These are phyloP conservation scores for Apostichopus leukothele DNA, from an alignment of 53 echinoderm and acorn worm genomes.

Conservation along the genomic window DNA sequence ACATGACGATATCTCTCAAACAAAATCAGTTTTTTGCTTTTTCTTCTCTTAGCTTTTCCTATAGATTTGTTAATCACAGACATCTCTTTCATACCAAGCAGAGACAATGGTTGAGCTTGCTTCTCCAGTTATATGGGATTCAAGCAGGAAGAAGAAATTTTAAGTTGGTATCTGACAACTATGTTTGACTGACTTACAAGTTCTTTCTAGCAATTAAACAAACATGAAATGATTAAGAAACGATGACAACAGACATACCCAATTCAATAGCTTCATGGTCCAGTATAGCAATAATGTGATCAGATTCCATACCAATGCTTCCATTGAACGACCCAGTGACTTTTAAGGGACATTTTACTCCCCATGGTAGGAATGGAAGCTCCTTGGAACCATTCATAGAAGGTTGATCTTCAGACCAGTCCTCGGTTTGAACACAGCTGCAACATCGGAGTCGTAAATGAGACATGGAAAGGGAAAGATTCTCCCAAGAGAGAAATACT, in stretches of 20 bases:
- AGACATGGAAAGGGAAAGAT: not conserved
- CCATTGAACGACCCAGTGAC: not conserved
- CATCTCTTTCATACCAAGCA: too few species aligned
- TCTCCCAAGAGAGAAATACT: not conserved
- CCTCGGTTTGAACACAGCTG: not conserved
- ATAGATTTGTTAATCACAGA: too few species aligned
- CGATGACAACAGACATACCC: not conserved
- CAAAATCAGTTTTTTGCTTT: too few species aligned
- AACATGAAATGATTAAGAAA: too few species aligned
- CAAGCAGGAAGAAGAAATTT: too few species aligned
- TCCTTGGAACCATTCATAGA: not conserved
- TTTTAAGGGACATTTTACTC: not conserved
- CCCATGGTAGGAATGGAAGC: not conserved
- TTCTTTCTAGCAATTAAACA: too few species aligned
- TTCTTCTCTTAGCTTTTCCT: too few species aligned
- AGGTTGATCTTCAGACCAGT: not conserved
- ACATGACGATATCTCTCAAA: too few species aligned
- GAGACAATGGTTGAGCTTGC: too few species aligned
- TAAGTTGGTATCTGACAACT: too few species aligned
- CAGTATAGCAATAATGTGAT: not conserved
- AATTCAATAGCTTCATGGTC: not conserved
- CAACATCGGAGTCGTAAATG: not conserved
- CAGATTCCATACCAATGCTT: not conserved
- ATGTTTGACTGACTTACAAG: too few species aligned
- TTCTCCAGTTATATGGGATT: too few species aligned